Evolutionary conservation across 1,140 invertebrate genomes (phyloP).

Genomic region (Agrypnia vestita): DNA sequence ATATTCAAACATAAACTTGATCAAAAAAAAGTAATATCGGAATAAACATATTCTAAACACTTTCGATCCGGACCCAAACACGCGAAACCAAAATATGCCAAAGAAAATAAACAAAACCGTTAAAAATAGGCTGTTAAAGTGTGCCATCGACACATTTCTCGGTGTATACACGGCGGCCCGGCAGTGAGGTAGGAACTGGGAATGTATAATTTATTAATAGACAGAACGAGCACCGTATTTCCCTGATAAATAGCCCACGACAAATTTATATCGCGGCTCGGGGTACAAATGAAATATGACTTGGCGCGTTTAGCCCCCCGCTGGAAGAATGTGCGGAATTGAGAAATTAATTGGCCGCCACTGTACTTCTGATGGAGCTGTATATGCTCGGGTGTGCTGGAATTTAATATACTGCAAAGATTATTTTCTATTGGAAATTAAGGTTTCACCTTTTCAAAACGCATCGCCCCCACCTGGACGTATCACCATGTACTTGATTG

Average conservation of each 20-base stretch:
- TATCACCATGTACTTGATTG: too few species aligned
- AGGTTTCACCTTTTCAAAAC: too few species aligned
- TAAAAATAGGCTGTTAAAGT: background rate
- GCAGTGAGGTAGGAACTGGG: background rate
- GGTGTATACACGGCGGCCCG: background rate
- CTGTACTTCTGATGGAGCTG: constrained; percentile 11
- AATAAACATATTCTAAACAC: background rate
- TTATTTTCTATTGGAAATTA: too few species aligned
- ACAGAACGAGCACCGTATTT: constrained; percentile 30
- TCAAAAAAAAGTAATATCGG: too few species aligned
- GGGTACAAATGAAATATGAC: constrained; percentile 40
- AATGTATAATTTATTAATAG: constrained; percentile 39
- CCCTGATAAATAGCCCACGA: constrained; percentile 31
- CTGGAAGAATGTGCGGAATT: constrained; percentile 19
- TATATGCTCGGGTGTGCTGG: too few species aligned
- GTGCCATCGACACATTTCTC: constrained; percentile 17
- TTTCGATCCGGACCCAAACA: background rate
- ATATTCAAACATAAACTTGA: background rate
- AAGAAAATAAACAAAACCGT: background rate
- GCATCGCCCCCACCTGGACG: too few species aligned
- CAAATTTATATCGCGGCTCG: constrained; percentile 34
- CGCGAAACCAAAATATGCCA: background rate
- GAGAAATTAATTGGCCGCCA: constrained; percentile 8
- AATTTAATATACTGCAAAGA: too few species aligned
- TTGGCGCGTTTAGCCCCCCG: constrained; percentile 9